Percentiles rank a stretch among this genome's conserved stretches.
Conservation (phyloP, 1,140 invertebrate species). For the Temnothorax nylanderi region DNA sequence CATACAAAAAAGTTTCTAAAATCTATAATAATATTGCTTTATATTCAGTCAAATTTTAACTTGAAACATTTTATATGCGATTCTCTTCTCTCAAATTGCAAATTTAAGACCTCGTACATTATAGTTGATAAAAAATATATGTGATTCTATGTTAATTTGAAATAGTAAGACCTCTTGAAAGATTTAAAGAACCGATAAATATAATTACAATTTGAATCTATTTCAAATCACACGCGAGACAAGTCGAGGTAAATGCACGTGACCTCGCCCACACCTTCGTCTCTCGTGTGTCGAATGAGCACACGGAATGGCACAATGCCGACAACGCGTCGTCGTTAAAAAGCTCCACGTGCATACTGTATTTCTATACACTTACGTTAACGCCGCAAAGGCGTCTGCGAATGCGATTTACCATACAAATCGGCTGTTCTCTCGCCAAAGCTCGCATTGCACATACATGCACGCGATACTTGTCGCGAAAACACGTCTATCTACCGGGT, state of each 20-base stretch:
- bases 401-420: constrained; percentile 41
- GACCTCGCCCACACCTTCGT: constrained; percentile 24
- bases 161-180: not conserved
- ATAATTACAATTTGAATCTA: constrained; percentile 8
- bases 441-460: not conserved
- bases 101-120: not conserved
- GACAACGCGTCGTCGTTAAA: constrained; percentile 43
- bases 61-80: not conserved
- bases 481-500: constrained; percentile 7
- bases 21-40: not conserved
- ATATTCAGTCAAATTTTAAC: not conserved
- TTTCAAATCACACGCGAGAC: not conserved
- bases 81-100: not conserved
- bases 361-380: constrained; percentile 30
- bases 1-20: not conserved
- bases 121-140: not conserved
- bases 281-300: constrained; percentile 22
- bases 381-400: not conserved
- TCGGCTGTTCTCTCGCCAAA: constrained; percentile 15
- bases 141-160: not conserved
- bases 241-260: constrained; percentile 12
- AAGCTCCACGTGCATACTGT: constrained; percentile 21
- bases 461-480: constrained; percentile 8
- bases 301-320: constrained; percentile 62
- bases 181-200: not conserved